Evolutionary conservation across 2,888 invertebrate species (phyloP), one percentile per base, ranked within the genome.

Genomic region (Pilophorus perplexus): DNA sequence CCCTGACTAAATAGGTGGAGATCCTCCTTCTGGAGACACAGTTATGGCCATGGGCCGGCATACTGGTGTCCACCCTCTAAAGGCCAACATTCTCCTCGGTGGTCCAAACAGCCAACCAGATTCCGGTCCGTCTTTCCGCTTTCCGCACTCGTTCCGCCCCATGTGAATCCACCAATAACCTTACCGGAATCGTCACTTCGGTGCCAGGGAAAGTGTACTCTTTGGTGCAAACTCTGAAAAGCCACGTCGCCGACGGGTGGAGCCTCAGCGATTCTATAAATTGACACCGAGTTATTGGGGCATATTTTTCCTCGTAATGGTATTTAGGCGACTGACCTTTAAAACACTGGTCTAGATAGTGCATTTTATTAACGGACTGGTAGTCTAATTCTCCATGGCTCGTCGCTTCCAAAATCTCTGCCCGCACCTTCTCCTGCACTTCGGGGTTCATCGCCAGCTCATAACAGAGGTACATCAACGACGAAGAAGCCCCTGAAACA

Each of bases 221-320:
- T 71, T 82, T 82, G 0, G 80, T 80, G 69, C 83, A 83, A 0
- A 77, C 73, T 64, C 84, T 77, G 64, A 82, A 83, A 1, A 83
- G 75, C 20, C 80, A 75, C 2, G 80, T 77, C 4, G 81, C 77
- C 0, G 83, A 81, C 0, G 84, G 83, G 74, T 82, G 83, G 71
- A 81, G 75, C 16, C 85, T 78, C 46, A 84, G 75, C 0, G 83
- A 81, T 78, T 85, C 85, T 20, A 48, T 22, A 67, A 23, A n/a
- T n/a, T n/a, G n/a, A n/a, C n/a, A n/a, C n/a, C 33, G 12, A 33
- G 33, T 33, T 33, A 8, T 10, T 8, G 33, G 12, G 33, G 16
- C 14, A 12, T 14, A 42, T 42, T 14, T 42, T 42, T 6, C 14
- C 5, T 42, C 42, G 10, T 6, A 14, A 42, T 6, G n/a, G 50